Base-by-base conservation (phyloP, 2,888 invertebrate genomes). In the Hirtodrosophila alboralis region DNA sequence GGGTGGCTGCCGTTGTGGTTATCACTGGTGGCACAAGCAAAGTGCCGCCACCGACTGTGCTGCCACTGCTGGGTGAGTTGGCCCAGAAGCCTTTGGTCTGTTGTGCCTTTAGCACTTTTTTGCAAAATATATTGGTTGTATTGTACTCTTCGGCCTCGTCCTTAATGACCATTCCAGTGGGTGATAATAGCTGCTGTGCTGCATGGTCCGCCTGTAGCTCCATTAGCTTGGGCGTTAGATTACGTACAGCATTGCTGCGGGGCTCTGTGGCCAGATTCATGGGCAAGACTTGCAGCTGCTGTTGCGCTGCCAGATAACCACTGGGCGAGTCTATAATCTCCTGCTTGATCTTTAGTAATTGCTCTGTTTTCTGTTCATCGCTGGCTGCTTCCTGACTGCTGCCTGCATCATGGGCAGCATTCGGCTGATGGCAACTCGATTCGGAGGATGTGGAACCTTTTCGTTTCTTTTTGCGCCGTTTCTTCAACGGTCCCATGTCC, bases 21-120 rank as follows among this genome's bases (percentile, higher is more conserved):
- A 88, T 88, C 3, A 77, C 72, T 5, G 88, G 88, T 0, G 88
- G 87, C 10, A 86, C 75, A 4, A 81, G 66, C 34, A 62, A 21
- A 3, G 31, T 69, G 18, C 58, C 64, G 9, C 56, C 65, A 14
- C 38, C n/a, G n/a, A n/a, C 56, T 31, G 85, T 49, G 41, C 68
- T 59, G 10, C 76, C 84, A 26, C 86, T 86, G 34, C 71, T 87
- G 7, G 89, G 87, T 1, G 89, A 88, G 62, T 88, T 88, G 3
- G 74, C 71, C 88, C 89, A 89, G 45, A 90, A 87, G 14, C 90
- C 90, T 75, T 91, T 91, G 3, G 90, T 86, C 62, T 90, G 89
- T 52, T 91, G 91, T 5, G 91, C 91, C 60, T 90, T 90, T 1
- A 89, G 80, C 5, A 91, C 91, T 60, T 91, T 91, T 38, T 91